A percentile compares a stretch with the other conserved stretches of the same genome.
Evolutionary conservation across 2,797 vertebrate species (phyloP).

Genomic region (Malurus splendens): DNA sequence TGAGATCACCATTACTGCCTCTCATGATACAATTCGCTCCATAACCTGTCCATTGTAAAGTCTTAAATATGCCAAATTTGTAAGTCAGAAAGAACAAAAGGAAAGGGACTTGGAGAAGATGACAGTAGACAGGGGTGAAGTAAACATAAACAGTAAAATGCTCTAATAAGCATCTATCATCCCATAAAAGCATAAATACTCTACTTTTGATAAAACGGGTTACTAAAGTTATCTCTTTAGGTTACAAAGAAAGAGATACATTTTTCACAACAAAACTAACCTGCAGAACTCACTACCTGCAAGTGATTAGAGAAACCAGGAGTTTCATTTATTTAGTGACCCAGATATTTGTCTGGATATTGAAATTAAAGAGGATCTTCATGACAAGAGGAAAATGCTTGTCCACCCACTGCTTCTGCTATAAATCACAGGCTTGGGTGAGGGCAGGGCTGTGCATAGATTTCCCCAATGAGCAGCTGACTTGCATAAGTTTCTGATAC

Average conservation of each 20-base stretch:
- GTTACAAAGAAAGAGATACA: background rate
- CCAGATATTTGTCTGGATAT: background rate
- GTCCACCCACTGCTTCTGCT: background rate
- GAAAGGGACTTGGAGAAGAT: background rate
- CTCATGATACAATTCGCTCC: background rate
- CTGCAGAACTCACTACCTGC: background rate
- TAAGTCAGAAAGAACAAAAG: background rate
- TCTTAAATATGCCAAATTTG: background rate
- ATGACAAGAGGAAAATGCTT: background rate
- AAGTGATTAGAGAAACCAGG: background rate
- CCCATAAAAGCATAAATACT: background rate
- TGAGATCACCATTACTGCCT: background rate
- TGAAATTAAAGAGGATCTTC: background rate
- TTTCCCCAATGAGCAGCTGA: background rate
- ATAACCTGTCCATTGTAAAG: background rate
- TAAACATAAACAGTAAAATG: background rate
- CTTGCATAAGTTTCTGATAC: background rate
- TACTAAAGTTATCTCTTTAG: background rate
- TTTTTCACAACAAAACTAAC: background rate
- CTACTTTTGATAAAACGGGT: background rate
- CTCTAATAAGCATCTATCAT: background rate
- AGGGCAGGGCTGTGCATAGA: background rate
- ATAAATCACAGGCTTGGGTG: background rate
- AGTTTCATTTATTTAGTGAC: background rate
- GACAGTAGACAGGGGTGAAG: background rate